Percentiles rank a stretch among this genome's conserved stretches.
phyloP scores from a whole-genome alignment of 2,113 vertebrate genomes.

The Corvus moneduloides region DNA sequence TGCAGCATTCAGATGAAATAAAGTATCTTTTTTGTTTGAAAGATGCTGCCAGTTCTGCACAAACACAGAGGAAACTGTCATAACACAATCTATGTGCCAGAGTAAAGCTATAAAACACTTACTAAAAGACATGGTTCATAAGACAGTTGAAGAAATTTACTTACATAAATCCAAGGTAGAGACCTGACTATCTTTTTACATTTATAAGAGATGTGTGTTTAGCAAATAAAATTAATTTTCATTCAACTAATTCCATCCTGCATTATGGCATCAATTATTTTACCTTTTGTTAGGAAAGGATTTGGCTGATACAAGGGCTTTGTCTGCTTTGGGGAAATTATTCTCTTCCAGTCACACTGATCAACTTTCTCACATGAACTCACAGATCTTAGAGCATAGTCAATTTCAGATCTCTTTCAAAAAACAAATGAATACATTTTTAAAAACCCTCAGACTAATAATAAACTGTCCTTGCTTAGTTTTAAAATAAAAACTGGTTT shows the following conservation, averaged over 20 bases:
- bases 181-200: neutral
- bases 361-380: neutral
- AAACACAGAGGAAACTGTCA: conserved; percentile 25
- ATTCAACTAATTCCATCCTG: neutral
- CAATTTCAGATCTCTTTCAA: neutral
- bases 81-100: conserved; percentile 40
- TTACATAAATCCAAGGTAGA: neutral
- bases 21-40: neutral
- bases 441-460: neutral
- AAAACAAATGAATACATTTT: neutral
- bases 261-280: neutral
- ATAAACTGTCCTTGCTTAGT: neutral
- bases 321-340: neutral
- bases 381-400: neutral
- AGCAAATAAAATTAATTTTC: neutral
- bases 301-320: neutral
- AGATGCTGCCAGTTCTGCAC: neutral
- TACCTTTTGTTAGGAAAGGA: neutral
- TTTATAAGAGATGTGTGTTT: neutral
- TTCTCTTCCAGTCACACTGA: neutral
- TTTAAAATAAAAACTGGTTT: neutral
- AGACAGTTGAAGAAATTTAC: neutral
- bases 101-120: neutral
- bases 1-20: neutral
- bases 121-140: neutral